Conservation (phyloP, 2,888 invertebrate species). For the Drosophila sordidula region DNA sequence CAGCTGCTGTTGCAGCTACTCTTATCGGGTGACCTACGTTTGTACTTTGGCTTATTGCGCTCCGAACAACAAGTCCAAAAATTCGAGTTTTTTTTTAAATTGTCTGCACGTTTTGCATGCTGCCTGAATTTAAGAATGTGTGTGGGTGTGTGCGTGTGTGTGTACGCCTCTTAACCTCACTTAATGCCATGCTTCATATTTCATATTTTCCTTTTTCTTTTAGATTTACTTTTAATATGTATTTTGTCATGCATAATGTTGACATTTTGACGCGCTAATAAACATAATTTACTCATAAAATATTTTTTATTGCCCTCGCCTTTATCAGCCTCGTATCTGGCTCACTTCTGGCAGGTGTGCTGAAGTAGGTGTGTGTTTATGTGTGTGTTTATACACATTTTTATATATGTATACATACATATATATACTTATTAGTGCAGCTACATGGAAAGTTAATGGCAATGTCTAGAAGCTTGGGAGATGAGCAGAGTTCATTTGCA, state of each 20-base stretch:
- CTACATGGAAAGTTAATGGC: slow-evolving; percentile 40
- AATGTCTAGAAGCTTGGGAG: slow-evolving; percentile 28
- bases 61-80: slow-evolving; percentile 23
- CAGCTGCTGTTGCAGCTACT: background rate
- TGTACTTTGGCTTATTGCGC: slow-evolving; percentile 34
- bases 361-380: slow-evolving; percentile 19
- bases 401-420: slow-evolving; percentile 3
- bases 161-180: slow-evolving; percentile 20
- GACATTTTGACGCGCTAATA: slow-evolving; percentile 80
- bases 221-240: slow-evolving; percentile 64
- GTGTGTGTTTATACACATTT: slow-evolving; percentile 9
- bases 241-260: slow-evolving; percentile 74
- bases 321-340: slow-evolving; percentile 59
- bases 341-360: slow-evolving; percentile 54
- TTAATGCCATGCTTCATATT: slow-evolving; percentile 55
- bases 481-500: slow-evolving; percentile 39
- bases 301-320: slow-evolving; percentile 73
- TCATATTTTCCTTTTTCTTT: slow-evolving; percentile 37
- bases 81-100: slow-evolving; percentile 24
- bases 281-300: slow-evolving; percentile 80
- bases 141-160: slow-evolving; percentile 6
- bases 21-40: slow-evolving; percentile 25
- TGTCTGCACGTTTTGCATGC: slow-evolving; percentile 14
- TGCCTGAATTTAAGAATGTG: slow-evolving; percentile 2
- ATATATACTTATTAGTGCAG: slow-evolving; percentile 21